Conservation (phyloP, 1,140 invertebrate species). For the Chelonus insularis region DNA sequence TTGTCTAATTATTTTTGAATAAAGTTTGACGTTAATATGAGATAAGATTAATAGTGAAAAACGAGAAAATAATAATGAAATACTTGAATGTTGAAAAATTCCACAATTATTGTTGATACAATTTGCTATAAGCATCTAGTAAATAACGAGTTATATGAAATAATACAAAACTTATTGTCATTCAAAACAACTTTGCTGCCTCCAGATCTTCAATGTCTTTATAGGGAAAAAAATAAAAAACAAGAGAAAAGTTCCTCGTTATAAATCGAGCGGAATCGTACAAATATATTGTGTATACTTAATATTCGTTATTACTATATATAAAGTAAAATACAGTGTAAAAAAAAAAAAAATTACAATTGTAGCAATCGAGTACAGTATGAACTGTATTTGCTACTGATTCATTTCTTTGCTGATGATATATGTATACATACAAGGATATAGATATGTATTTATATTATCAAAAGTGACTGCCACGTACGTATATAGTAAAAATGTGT, state of each 20-base stretch:
- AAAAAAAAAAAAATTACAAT: slow-evolving; percentile 6
- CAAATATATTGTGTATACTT: slow-evolving; percentile 61
- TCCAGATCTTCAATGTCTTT: background rate
- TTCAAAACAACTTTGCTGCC: background rate
- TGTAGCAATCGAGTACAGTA: background rate
- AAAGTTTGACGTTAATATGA: no score
- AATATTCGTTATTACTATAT: slow-evolving; percentile 55
- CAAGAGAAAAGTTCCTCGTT: no score
- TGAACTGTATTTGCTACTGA: background rate
- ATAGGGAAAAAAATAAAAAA: no score
- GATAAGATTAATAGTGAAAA: no score
- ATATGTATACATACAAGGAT: background rate
- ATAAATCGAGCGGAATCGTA: slow-evolving; percentile 56
- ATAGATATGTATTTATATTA: background rate
- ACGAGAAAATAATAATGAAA: no score
- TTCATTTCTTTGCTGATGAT: background rate
- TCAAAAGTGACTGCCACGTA: no score
- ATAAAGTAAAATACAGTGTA: slow-evolving; percentile 16
- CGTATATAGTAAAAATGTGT: no score
- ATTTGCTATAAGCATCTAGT: background rate
- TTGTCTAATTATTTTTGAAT: no score
- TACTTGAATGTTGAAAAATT: no score
- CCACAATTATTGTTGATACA: background rate
- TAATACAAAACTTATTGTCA: slow-evolving; percentile 1
- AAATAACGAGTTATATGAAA: background rate